Base-by-base conservation (phyloP, 2,797 vertebrate species). In the Chaetophractus vellerosus region DNA sequence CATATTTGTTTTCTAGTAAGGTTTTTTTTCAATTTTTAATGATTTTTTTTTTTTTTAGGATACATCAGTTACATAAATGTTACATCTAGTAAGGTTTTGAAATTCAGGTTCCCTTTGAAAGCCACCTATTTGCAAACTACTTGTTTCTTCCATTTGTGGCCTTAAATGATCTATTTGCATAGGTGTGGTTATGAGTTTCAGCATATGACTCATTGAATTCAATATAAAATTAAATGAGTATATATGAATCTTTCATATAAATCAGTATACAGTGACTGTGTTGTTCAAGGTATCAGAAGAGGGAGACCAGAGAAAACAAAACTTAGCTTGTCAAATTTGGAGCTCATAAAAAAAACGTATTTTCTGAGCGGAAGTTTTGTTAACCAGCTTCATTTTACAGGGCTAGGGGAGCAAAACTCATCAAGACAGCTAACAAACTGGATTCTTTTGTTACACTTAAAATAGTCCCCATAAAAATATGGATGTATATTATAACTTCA, bases 21-120 rank as follows among this genome's bases (percentile, higher is more conserved):
- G 0, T 48, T 96, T 71, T 91, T n/a, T n/a, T n/a, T n/a, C n/a
- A n/a, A n/a, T n/a, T n/a, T n/a, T n/a, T n/a, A n/a, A n/a, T n/a
- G n/a, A n/a, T n/a, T n/a, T n/a, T n/a, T n/a, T n/a, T n/a, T n/a
- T n/a, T n/a, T n/a, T n/a, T n/a, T n/a, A n/a, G n/a, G n/a, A n/a
- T n/a, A n/a, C n/a, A n/a, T n/a, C n/a, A n/a, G n/a, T n/a, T n/a
- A n/a, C n/a, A n/a, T n/a, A n/a, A n/a, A n/a, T n/a, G n/a, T n/a
- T n/a, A n/a, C n/a, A n/a, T 75, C 31, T 31, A 66, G 15, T 48
- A 88, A 76, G 6, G 0, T 48, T 96, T 71, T 91, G n/a, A 95
- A 95, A 80, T 80, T 74, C 11, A 93, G 21, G 41, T 66, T 64
- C 31, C 79, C 23, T 59, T 14, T 82, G 57, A 92, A 88, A 82